Evolutionary conservation across 2,888 invertebrate genomes (phyloP).

Genomic region (Spilosoma lubricipeda): DNA sequence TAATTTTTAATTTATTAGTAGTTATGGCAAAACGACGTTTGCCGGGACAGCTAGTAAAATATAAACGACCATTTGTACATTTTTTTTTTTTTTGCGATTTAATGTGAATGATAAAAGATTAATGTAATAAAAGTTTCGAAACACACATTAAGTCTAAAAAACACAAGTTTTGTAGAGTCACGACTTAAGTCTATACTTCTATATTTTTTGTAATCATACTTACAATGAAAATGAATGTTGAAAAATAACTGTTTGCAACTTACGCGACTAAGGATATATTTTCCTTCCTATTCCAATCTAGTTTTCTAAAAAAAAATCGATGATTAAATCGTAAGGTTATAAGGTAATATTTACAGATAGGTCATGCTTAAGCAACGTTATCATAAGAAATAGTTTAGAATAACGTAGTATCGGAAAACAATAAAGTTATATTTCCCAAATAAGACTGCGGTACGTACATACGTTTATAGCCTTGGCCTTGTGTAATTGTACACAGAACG

Average conservation of each 20-base stretch:
- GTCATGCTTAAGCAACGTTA: conserved; percentile 28
- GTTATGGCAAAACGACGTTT: too few relatives aligned
- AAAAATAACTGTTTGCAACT: background rate
- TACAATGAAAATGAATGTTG: too few relatives aligned
- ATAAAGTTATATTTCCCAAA: conserved; percentile 56
- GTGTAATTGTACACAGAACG: conserved; percentile 62
- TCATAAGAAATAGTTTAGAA: conserved; percentile 34
- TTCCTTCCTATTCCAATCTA: background rate
- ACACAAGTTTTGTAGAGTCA: background rate
- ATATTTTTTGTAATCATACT: too few relatives aligned
- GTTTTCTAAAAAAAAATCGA: background rate
- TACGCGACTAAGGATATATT: background rate
- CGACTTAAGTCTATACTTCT: background rate
- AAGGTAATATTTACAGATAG: conserved; percentile 22
- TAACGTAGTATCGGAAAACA: conserved; percentile 45
- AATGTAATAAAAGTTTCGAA: background rate
- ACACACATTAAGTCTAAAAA: background rate
- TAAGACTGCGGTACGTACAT: conserved; percentile 57
- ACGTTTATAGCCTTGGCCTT: conserved; percentile 73
- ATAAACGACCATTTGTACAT: background rate
- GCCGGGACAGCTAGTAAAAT: too few relatives aligned
- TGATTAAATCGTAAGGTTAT: conserved; percentile 21
- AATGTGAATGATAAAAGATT: background rate
- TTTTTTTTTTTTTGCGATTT: background rate
- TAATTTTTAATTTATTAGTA: too few relatives aligned